phyloP scores from a whole-genome alignment of 2,113 vertebrate species.

The Corythoichthys intestinalis region DNA sequence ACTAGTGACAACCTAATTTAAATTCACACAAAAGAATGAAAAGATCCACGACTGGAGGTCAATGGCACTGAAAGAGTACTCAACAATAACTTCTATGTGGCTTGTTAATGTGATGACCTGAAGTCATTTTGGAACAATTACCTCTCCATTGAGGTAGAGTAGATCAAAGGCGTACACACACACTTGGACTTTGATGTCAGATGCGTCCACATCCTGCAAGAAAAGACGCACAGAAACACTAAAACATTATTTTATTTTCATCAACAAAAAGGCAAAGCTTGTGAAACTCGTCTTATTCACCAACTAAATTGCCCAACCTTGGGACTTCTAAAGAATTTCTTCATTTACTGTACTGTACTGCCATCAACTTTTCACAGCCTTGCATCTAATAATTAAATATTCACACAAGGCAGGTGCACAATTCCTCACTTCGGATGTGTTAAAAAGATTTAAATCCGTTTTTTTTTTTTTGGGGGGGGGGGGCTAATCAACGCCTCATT shows the following conservation, averaged over 20 bases:
- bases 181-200: conserved; percentile 87
- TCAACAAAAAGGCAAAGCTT: background rate
- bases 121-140: conserved; percentile 44
- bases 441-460: background rate
- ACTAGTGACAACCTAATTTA: no score
- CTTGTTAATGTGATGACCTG: background rate
- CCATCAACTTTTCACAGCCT: background rate
- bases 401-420: conserved; percentile 8
- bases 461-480: background rate
- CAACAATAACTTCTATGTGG: background rate
- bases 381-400: background rate
- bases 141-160: conserved; percentile 87
- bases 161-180: conserved; percentile 90
- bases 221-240: conserved; percentile 14
- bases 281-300: background rate
- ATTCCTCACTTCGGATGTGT: background rate
- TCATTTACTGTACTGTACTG: background rate
- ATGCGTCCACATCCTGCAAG: conserved; percentile 81
- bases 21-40: no score
- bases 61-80: no score
- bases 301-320: background rate
- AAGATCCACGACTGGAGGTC: no score
- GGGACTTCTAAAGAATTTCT: background rate
- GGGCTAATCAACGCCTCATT: background rate
- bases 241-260: background rate